Evolutionary conservation across 1,140 invertebrate genomes (phyloP), one percentile per base, ranked within the genome.

Genomic region (Zaprionus ghesquierei): DNA sequence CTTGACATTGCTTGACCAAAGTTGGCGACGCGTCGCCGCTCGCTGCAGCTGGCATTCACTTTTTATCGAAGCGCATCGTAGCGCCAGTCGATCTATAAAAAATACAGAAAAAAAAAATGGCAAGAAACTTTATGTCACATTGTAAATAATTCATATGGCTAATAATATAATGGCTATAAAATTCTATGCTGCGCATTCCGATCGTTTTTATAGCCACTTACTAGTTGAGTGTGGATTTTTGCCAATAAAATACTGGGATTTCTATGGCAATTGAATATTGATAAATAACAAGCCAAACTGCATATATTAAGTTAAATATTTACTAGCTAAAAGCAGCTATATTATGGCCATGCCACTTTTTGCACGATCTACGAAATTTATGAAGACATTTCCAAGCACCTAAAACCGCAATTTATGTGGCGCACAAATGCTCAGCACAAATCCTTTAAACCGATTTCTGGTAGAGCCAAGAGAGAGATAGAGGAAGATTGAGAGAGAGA

Each of bases 1-100:
- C 81, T 86, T 86, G 81, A 86, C 81, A 86, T 86, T 86, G 81
- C 81, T 66, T 54, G 81, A 72, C 78, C 80, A 78, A 77, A 75
- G 74, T 54, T 25, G 60, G 60, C 27, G 13, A 44, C 23, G 20
- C 38, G 2, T 61, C 41, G 31, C 8, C 27, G 41, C 54, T 61
- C 27, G 41, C 54, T 61, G 18, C 18, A 61, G 61, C 25, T 53
- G 79, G 54, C 81, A 87, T 86, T 86, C 82, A 86, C 81, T 86
- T 87, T 85, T 84, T 73, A 59, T 76, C 31, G 62, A 4, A 27
- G 20, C 12, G 20, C 27, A 63, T 12, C 35, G 18, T 33, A 54
- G 54, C 69, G 55, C 64, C 64, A 61, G 41, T 46, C 41, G 41
- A 50, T 58, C 62, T 27, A 71, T 53, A 44, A 71, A 64, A 51